Evolutionary conservation across 2,113 vertebrate species (phyloP).

Genomic region (Loxodonta africana): DNA sequence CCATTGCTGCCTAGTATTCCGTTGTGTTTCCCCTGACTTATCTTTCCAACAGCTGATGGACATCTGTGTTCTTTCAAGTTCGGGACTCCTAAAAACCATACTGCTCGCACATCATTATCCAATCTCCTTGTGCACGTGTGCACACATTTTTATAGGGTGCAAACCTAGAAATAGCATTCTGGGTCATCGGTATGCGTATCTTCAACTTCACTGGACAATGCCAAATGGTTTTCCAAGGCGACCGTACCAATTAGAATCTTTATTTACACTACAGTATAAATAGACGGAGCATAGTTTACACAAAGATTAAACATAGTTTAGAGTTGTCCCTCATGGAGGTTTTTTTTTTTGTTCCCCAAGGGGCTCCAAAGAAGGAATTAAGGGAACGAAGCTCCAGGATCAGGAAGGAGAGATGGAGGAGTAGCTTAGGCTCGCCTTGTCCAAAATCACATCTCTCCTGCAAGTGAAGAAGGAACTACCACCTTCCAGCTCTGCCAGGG

Average conservation of each 20-base stretch:
- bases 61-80: constrained; percentile 10
- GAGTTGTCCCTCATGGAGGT: constrained; percentile 71
- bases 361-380: constrained; percentile 68
- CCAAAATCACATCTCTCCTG: not conserved
- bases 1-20: not conserved
- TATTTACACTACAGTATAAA: constrained; percentile 81
- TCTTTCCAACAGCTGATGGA: not conserved
- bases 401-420: constrained; percentile 37
- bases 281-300: constrained; percentile 79
- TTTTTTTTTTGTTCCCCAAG: constrained; percentile 62
- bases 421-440: not conserved
- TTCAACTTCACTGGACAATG: constrained; percentile 53
- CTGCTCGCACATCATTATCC: not conserved
- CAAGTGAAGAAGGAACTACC: not conserved
- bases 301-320: constrained; percentile 75
- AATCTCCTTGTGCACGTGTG: not conserved
- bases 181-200: constrained; percentile 23
- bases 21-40: not conserved
- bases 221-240: constrained; percentile 63
- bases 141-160: not conserved
- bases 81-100: constrained; percentile 19
- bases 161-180: constrained; percentile 42
- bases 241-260: constrained; percentile 76
- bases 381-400: constrained; percentile 63
- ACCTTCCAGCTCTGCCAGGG: not conserved